A percentile compares a stretch with the other conserved stretches of the same genome.
These are phyloP conservation scores for Laothoe populi DNA, from an alignment of 2,888 invertebrate species.

Conservation along the genomic window DNA sequence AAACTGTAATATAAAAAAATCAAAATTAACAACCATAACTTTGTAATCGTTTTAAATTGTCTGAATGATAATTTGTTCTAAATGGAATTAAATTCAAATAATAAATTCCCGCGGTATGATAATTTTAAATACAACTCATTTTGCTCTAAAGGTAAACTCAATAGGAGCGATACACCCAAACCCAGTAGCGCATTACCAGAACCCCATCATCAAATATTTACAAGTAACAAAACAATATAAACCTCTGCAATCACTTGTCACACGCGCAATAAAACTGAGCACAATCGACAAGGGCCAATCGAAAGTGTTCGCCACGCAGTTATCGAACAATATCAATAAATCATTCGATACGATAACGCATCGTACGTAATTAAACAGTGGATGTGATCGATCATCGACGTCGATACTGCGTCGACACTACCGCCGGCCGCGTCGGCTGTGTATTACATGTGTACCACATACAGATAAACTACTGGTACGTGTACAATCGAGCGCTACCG, in stretches of 20 bases:
- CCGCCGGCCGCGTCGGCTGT: slow-evolving; percentile 30
- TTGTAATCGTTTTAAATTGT: not conserved
- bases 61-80: not conserved
- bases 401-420: slow-evolving; percentile 34
- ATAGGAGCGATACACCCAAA: not conserved
- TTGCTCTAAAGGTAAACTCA: not conserved
- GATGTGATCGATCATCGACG: slow-evolving; percentile 70
- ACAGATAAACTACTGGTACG: slow-evolving; percentile 37
- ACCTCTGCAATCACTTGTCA: slow-evolving; percentile 19
- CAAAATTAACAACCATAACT: not conserved
- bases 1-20: not conserved
- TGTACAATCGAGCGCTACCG: slow-evolving; percentile 14
- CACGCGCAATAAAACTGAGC: slow-evolving; percentile 19
- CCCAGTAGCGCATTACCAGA: not conserved
- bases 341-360: slow-evolving; percentile 69
- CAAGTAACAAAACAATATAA: slow-evolving; percentile 9
- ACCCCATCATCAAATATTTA: not conserved
- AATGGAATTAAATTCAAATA: not conserved
- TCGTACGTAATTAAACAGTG: slow-evolving; percentile 70
- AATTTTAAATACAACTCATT: not conserved
- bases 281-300: slow-evolving; percentile 36
- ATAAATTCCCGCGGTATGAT: not conserved
- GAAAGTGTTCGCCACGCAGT: slow-evolving; percentile 29
- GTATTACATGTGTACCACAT: slow-evolving; percentile 32
- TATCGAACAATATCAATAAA: slow-evolving; percentile 78